Evolutionary conservation across 1,140 invertebrate genomes (phyloP), one percentile per base, ranked within the genome.

Genomic region (Helicoverpa zea): DNA sequence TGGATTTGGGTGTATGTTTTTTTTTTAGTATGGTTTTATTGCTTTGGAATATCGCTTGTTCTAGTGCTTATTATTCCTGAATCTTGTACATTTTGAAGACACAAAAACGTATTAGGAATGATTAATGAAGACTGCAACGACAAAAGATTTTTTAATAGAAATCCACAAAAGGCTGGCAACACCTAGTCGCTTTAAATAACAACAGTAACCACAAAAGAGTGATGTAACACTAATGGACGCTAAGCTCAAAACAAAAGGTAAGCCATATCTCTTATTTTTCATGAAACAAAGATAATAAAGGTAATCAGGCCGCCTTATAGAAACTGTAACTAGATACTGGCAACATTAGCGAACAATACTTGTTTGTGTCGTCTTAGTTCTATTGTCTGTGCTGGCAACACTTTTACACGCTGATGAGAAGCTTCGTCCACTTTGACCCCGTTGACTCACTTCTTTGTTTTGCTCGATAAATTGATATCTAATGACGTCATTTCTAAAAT

Each of bases 221-320:
- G 43, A 49, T 66, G 63, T 66, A 49, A 66, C 43, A 18, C 63
- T 66, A 66, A 66, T 66, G 63, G 43, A 66, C 35, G 63, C 30
- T 3, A 12, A 43, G n/a, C 16, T 12, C 12, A 66, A 49, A 11
- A 66, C n/a, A 66, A 64, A 43, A 43, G 43, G 12, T 10, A 66
- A 66, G 35, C 35, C 63, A 23, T 11, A 59, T 10, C n/a, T 43
- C 30, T 35, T 64, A 43, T 47, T 12, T 16, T 49, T 29, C 35
- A 58, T 59, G 5, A 16, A 76, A 76, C 74, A 76, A 76, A 63
- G 58, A 43, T 18, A 29, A 13, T 58, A 63, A 63, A 76, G 74
- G 58, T 76, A 30, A 52, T 76, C 66, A 47, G 66, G 47, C 5
- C 56, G 13, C 12, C 59, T 76, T 47, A 76, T 63, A 76, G 74